These are phyloP conservation scores for Elachura formosa DNA, from an alignment of 2,113 vertebrate genomes.

Conservation along the genomic window DNA sequence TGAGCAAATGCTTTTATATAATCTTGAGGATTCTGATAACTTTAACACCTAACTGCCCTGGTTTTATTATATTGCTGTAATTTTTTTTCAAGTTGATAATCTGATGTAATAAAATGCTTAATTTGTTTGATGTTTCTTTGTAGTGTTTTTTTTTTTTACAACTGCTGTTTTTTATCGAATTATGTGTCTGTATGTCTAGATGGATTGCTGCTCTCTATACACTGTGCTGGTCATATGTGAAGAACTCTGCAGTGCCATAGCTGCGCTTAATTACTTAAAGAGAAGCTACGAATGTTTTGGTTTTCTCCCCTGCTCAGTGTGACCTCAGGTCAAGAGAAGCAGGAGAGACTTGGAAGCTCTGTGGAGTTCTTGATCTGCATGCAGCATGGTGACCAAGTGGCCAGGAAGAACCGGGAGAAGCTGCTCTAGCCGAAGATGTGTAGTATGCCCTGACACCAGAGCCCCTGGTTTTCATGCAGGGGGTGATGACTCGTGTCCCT, in stretches of 20 bases:
- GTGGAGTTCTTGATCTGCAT: not conserved
- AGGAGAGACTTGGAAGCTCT: not conserved
- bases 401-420: not conserved
- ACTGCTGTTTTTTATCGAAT: not conserved
- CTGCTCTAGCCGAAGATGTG: not conserved
- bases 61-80: not conserved
- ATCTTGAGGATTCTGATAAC: not conserved
- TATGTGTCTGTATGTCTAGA: not conserved
- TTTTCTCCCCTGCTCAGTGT: not conserved
- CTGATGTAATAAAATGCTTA: not conserved
- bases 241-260: not conserved
- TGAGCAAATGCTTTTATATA: not conserved
- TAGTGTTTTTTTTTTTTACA: not conserved
- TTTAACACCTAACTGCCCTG: not conserved
- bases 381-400: not conserved
- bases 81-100: not conserved
- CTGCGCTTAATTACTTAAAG: not conserved
- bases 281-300: not conserved
- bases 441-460: not conserved
- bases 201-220: not conserved
- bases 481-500: not conserved
- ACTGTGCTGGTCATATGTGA: not conserved
- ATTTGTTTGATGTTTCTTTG: not conserved
- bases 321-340: not conserved
- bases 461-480: not conserved